Conservation (phyloP, 2,888 invertebrate genomes). For the Epinotia ramella region DNA sequence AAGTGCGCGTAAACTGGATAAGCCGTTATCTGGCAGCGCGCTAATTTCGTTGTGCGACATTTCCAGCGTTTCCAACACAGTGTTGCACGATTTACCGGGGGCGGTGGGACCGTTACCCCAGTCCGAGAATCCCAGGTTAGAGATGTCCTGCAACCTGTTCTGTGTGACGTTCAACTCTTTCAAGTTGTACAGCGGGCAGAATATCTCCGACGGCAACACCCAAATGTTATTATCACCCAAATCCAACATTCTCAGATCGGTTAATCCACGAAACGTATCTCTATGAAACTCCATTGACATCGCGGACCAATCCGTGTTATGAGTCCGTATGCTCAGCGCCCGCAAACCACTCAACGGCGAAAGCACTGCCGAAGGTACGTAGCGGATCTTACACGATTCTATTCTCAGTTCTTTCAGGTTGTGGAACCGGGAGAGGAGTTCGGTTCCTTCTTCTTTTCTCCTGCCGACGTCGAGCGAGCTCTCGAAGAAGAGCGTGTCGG, state of each 20-base stretch:
- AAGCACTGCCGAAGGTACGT: conserved; percentile 89
- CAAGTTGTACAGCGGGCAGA: conserved; percentile 89
- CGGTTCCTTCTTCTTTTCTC: conserved; percentile 81
- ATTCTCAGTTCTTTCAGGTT: conserved; percentile 88
- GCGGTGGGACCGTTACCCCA: conserved; percentile 88
- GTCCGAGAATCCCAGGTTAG: conserved; percentile 90
- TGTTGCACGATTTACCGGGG: conserved; percentile 89
- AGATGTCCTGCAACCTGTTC: conserved; percentile 92
- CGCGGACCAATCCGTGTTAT: conserved; percentile 92
- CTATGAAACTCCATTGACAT: conserved; percentile 91
- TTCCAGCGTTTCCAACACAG: conserved; percentile 88
- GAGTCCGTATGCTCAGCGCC: conserved; percentile 88
- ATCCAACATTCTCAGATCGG: conserved; percentile 88
- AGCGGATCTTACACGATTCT: conserved; percentile 91
- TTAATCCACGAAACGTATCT: conserved; percentile 89
- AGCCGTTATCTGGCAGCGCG: conserved; percentile 88
- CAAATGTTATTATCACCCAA: conserved; percentile 91
- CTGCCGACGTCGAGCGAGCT: conserved; percentile 87
- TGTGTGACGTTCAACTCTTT: conserved; percentile 89
- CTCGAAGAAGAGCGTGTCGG: conserved; percentile 90
- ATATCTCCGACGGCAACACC: conserved; percentile 89
- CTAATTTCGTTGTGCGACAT: conserved; percentile 91
- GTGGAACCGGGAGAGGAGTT: conserved; percentile 86
- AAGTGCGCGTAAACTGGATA: conserved; percentile 89
- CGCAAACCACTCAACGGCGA: conserved; percentile 88